Conservation (phyloP, 2,797 vertebrate species). For the Ambastaia sidthimunki region DNA sequence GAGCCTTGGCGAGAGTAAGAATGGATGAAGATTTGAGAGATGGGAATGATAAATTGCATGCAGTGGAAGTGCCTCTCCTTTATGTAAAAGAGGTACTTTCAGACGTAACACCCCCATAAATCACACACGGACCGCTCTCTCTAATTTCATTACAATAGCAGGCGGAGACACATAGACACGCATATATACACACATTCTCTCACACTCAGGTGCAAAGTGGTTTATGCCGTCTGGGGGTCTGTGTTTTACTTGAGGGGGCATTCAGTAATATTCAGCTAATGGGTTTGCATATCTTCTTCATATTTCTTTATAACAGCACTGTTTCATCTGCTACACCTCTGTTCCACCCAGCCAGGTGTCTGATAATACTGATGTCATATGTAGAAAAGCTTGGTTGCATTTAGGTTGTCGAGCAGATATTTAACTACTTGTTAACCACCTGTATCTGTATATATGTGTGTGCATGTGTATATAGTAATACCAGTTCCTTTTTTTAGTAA, state of each 20-base stretch:
- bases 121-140: conserved; percentile 70
- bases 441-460: background rate
- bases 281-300: conserved; percentile 43
- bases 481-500: no score
- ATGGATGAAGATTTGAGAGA: conserved; percentile 71
- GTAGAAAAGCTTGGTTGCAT: conserved; percentile 30
- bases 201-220: conserved; percentile 40
- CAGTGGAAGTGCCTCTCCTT: conserved; percentile 68
- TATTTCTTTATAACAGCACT: conserved; percentile 20
- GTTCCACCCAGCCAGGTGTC: conserved; percentile 8
- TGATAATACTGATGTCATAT: background rate
- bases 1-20: conserved; percentile 68
- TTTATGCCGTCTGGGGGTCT: conserved; percentile 21
- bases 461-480: background rate
- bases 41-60: conserved; percentile 73
- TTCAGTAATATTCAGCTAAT: conserved; percentile 45
- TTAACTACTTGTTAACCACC: background rate
- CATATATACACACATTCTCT: background rate
- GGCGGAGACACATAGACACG: conserved; percentile 48
- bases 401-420: conserved; percentile 2
- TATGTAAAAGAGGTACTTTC: conserved; percentile 77
- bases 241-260: conserved; percentile 36
- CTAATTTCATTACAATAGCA: conserved; percentile 72
- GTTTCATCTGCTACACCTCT: conserved; percentile 33
- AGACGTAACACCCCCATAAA: conserved; percentile 76